Evolutionary conservation across 2,797 vertebrate species (phyloP), one percentile per base, ranked within the genome.

Genomic region (Paguma larvata): DNA sequence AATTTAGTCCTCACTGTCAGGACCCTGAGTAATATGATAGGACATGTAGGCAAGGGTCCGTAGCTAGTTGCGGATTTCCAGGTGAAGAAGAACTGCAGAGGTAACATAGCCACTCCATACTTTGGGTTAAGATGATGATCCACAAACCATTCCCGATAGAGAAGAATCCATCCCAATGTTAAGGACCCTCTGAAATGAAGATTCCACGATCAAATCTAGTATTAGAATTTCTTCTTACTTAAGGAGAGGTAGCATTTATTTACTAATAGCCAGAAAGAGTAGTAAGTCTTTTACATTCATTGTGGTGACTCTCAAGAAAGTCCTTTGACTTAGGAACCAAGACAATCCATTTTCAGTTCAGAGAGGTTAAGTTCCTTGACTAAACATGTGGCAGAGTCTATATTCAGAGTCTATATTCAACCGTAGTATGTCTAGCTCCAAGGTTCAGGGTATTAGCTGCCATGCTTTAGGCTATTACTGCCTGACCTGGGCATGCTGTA

Each of bases 211-310:
- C 46, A 70, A 8, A 59, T 38, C 53, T 89, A 89, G 27, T 62
- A 82, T 46, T 14, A 89, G 30, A 93, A 83, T 89, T 46, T 80
- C 63, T 77, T 68, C 48, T 89, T 89, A 23, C 34, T 83, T 68
- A 78, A 95, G 83, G 32, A 91, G 12, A 82, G 7, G 75, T 67
- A 80, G 14, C 83, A 51, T 70, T 93, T 82, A 84, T 63, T 65
- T 82, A 44, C 7, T 95, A 89, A 38, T 0, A 89, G 11, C 48
- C n/a, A 9, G 70, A 34, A 84, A 44, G 46, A 75, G 9, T 80
- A 70, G 65, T 91, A 67, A 85, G 34, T 14, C 19, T 73, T 96
- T 97, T 73, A 56, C 4, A 80, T 34, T 83, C 27, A 46, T 91
- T 85, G 18, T 89, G 48, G 89, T 83, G 73, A 78, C 12, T 38